Percentiles rank a stretch among this genome's conserved stretches.
These are phyloP conservation scores for Pachliopta kotzebuea DNA, from an alignment of 2,888 invertebrate species.

Conservation along the genomic window DNA sequence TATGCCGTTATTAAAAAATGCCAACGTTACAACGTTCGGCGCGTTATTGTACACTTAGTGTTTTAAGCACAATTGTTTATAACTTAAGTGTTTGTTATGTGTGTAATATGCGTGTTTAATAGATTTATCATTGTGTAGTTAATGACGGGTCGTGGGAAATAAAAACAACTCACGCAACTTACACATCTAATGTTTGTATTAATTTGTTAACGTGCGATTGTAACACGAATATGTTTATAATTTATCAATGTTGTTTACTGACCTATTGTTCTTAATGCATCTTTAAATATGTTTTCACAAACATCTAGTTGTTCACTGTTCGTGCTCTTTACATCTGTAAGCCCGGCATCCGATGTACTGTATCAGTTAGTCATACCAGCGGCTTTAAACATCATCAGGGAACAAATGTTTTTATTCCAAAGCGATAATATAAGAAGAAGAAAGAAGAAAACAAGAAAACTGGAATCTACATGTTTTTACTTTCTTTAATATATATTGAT, in stretches of 20 bases:
- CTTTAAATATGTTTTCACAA: neutral
- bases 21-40: conserved; percentile 11
- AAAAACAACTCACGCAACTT: conserved; percentile 51
- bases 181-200: conserved; percentile 54
- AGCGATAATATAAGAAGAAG: too few species aligned
- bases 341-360: too few species aligned
- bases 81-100: conserved; percentile 9
- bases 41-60: neutral
- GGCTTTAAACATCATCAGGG: too few species aligned
- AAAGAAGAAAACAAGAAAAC: too few species aligned
- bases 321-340: too few species aligned
- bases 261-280: conserved; percentile 9
- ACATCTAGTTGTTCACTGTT: too few species aligned
- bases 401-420: too few species aligned
- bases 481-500: too few species aligned
- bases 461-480: too few species aligned
- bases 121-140: conserved; percentile 21
- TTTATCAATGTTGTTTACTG: conserved; percentile 1
- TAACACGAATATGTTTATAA: conserved; percentile 10
- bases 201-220: conserved; percentile 45
- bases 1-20: conserved; percentile 28
- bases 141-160: conserved; percentile 24
- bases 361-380: too few species aligned
- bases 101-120: conserved; percentile 13
- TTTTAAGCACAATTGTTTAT: conserved; percentile 12